phyloP scores from a whole-genome alignment of 2,797 vertebrate species.

The Fringilla coelebs region DNA sequence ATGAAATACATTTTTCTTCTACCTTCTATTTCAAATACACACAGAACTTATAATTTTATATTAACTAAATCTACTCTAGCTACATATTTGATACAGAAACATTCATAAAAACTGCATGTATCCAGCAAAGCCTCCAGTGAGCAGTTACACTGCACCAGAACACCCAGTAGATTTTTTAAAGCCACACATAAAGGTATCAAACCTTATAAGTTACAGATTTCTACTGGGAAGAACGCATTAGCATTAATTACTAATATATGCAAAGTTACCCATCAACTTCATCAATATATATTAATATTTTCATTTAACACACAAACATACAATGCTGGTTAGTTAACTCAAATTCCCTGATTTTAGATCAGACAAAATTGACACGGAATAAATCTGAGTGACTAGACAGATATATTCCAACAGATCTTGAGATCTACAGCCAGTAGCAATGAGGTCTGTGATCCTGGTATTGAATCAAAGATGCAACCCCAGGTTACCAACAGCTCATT shows the following conservation, averaged over 20 bases:
- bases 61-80: background rate
- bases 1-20: background rate
- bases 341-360: background rate
- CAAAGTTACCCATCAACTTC: background rate
- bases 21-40: background rate
- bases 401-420: background rate
- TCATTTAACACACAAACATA: background rate
- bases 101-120: background rate
- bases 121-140: background rate
- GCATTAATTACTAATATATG: background rate
- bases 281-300: background rate
- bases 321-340: background rate
- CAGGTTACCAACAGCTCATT: background rate
- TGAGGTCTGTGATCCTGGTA: background rate
- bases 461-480: background rate
- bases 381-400: background rate
- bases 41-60: background rate
- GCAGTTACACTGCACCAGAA: background rate
- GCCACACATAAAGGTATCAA: background rate
- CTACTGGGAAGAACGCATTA: background rate
- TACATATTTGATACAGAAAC: background rate
- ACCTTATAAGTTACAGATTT: background rate
- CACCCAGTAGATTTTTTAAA: background rate
- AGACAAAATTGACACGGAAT: background rate
- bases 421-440: background rate